These are phyloP conservation scores for Murina feae DNA, from an alignment of 2,113 vertebrate genomes.

Conservation along the genomic window DNA sequence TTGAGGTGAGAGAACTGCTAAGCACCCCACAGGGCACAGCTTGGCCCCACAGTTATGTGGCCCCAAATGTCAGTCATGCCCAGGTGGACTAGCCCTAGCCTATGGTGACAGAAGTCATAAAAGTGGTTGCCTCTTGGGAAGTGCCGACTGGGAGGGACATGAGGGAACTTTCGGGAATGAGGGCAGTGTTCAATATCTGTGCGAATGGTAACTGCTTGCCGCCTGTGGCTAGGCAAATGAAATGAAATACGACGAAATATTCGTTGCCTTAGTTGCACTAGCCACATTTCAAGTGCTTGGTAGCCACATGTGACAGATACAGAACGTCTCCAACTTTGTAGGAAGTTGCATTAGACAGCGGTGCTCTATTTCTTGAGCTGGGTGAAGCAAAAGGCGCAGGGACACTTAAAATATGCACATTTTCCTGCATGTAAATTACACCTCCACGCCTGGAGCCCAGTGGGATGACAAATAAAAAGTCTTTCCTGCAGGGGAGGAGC, in stretches of 20 bases:
- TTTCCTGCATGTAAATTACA: neutral
- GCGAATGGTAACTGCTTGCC: neutral
- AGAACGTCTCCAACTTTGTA: neutral
- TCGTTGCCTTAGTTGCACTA: neutral
- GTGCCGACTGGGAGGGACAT: neutral
- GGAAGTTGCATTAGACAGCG: neutral
- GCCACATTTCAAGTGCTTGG: neutral
- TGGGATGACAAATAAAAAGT: neutral
- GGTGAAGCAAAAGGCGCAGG: neutral
- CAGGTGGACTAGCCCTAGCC: neutral
- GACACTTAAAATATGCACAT: neutral
- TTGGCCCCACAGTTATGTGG: neutral
- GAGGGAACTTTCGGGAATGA: slow-evolving; percentile 39
- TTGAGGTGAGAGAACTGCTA: neutral
- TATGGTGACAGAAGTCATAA: neutral
- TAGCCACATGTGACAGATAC: neutral
- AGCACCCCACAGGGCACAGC: neutral
- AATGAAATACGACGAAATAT: slow-evolving; percentile 22
- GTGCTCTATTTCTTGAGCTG: neutral
- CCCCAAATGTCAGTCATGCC: neutral
- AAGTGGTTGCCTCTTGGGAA: neutral
- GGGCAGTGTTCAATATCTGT: neutral
- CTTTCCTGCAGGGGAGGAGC: neutral
- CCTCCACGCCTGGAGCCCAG: neutral
- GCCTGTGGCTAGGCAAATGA: neutral